A percentile compares a stretch with the other conserved stretches of the same genome.
Evolutionary conservation across 2,113 vertebrate species (phyloP).

Genomic region (Eulacestoma nigropectus): DNA sequence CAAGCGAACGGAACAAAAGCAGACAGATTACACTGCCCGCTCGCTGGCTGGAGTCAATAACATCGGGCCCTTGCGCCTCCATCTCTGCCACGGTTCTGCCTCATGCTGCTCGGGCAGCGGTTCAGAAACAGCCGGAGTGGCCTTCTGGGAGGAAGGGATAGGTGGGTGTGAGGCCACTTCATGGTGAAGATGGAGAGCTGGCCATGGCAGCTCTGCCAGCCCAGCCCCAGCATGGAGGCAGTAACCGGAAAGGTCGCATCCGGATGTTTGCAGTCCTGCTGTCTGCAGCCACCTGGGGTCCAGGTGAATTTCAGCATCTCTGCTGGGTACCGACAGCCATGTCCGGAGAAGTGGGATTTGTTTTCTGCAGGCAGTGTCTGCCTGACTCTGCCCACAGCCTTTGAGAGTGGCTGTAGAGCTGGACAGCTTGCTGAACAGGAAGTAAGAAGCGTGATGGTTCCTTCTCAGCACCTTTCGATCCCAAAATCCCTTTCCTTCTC

Average conservation of each 20-base stretch:
- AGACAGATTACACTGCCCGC: slow-evolving; percentile 74
- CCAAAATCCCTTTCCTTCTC: background rate
- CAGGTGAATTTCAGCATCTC: background rate
- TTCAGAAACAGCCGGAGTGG: slow-evolving; percentile 9
- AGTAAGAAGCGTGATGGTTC: background rate
- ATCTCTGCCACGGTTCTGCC: slow-evolving; percentile 30
- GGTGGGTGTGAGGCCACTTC: background rate
- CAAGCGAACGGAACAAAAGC: slow-evolving; percentile 74
- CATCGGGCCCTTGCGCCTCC: slow-evolving; percentile 48
- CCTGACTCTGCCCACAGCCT: background rate
- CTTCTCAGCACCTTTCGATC: background rate
- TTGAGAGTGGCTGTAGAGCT: background rate
- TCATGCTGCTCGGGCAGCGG: slow-evolving; percentile 51
- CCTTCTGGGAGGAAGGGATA: background rate
- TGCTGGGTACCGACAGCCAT: rapidly evolving
- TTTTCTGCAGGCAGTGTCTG: background rate
- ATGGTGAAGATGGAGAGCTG: background rate
- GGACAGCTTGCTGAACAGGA: background rate
- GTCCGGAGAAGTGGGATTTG: background rate
- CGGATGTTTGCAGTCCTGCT: rapidly evolving
- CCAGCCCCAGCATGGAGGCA: rapidly evolving
- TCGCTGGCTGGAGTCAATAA: slow-evolving; percentile 74
- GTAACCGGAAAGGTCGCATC: rapidly evolving
- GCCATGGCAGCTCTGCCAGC: background rate
- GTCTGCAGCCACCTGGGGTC: background rate